Conservation (phyloP, 2,888 invertebrate genomes). For the Aelia acuminata region DNA sequence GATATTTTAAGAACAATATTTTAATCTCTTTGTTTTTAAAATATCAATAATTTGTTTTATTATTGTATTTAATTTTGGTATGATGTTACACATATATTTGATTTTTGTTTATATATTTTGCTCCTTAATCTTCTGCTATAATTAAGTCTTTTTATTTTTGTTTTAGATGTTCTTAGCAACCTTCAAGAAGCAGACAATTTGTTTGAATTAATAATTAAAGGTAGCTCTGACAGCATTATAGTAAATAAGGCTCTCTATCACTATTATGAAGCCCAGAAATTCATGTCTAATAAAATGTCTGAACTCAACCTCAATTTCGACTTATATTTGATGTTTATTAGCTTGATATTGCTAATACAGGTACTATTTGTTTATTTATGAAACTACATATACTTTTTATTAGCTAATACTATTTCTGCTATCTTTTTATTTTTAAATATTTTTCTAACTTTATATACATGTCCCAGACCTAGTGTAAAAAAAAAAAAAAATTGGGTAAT, state of each 20-base stretch:
- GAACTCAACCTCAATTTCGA: constrained; percentile 45
- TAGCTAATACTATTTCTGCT: not conserved
- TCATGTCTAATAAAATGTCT: constrained; percentile 32
- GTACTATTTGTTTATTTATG: constrained; percentile 25
- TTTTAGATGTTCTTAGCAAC: not conserved
- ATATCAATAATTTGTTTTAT: no score
- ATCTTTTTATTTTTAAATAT: not conserved
- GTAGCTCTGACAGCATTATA: not conserved
- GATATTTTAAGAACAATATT: no score
- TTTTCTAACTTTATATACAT: not conserved
- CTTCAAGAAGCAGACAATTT: constrained; percentile 37
- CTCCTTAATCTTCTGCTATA: not conserved
- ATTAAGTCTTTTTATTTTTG: not conserved
- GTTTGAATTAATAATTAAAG: constrained; percentile 39
- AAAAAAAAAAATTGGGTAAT: no score
- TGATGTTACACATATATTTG: no score
- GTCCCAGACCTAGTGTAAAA: no score
- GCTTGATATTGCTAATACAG: constrained; percentile 34
- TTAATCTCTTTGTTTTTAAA: no score
- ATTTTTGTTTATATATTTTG: no score
- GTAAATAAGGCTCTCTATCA: not conserved
- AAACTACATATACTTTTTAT: not conserved
- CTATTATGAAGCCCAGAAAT: constrained; percentile 55
- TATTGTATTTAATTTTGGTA: no score
- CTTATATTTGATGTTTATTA: constrained; percentile 28